These are phyloP conservation scores for Phrynosoma platyrhinos DNA, from an alignment of 2,113 vertebrate species.

Conservation along the genomic window DNA sequence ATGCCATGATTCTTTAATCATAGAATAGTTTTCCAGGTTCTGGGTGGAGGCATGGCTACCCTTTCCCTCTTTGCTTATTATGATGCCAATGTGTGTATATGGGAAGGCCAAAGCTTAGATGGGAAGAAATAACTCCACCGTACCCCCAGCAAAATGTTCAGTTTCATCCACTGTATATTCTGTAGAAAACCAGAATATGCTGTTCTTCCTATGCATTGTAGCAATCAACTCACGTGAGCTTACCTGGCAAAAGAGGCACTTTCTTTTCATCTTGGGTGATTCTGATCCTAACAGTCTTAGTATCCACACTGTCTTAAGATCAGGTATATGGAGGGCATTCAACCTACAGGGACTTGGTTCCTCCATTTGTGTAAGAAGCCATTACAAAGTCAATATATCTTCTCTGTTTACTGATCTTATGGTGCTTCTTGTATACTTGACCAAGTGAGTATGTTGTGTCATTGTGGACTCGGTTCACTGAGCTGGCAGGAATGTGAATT, in stretches of 20 bases:
- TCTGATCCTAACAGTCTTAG: background rate
- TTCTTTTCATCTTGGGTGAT: background rate
- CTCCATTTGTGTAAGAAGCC: background rate
- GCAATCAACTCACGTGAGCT: background rate
- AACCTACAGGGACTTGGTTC: background rate
- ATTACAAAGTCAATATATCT: background rate
- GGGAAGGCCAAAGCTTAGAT: background rate
- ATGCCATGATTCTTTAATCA: too few relatives aligned
- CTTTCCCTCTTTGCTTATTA: background rate
- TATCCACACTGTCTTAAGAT: background rate
- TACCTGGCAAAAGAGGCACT: background rate
- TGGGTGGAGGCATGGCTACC: background rate
- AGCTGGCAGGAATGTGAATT: background rate
- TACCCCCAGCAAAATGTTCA: background rate
- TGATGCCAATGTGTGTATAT: background rate
- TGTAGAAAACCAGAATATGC: too few relatives aligned
- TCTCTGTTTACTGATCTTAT: background rate
- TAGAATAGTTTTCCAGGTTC: background rate
- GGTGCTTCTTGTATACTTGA: background rate
- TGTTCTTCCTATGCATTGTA: background rate
- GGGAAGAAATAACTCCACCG: background rate
- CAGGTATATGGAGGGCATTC: background rate
- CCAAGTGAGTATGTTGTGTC: too few relatives aligned
- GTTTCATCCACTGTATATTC: background rate
- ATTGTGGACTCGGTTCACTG: background rate